phyloP scores from a whole-genome alignment of 2,888 invertebrate genomes.

The Trileptium ribeirensis region DNA sequence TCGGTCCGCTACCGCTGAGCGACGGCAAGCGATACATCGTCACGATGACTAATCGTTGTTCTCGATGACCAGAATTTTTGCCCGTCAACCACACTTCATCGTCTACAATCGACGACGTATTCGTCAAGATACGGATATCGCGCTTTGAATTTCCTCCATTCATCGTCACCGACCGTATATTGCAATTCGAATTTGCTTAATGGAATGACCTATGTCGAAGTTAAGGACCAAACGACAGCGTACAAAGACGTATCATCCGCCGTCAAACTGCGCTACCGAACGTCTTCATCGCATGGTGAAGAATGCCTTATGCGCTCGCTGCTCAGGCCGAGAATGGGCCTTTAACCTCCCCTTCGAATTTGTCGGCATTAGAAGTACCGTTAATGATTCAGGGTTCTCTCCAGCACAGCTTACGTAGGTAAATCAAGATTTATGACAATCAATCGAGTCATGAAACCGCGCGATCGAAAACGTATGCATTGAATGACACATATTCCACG shows the following conservation, averaged over 20 bases:
- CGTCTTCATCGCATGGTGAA: background rate
- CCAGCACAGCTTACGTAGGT: background rate
- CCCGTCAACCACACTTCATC: background rate
- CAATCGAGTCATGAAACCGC: no score
- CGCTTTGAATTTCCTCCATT: background rate
- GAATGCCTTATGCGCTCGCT: background rate
- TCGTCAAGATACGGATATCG: background rate
- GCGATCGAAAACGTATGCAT: no score
- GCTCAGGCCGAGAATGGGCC: background rate
- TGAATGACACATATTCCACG: no score
- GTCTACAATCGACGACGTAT: background rate
- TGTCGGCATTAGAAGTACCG: background rate
- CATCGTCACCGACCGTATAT: background rate
- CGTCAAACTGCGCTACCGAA: background rate
- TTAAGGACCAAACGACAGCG: background rate
- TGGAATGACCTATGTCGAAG: background rate
- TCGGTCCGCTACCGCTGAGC: background rate
- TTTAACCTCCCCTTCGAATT: background rate
- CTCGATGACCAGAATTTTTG: background rate
- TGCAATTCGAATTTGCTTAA: background rate
- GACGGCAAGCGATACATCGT: background rate
- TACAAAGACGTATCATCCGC: background rate
- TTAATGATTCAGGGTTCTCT: background rate
- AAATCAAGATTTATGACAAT: no score
- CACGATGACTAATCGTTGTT: background rate